phyloP scores from a whole-genome alignment of 2,113 vertebrate genomes.

The Colaptes auratus region DNA sequence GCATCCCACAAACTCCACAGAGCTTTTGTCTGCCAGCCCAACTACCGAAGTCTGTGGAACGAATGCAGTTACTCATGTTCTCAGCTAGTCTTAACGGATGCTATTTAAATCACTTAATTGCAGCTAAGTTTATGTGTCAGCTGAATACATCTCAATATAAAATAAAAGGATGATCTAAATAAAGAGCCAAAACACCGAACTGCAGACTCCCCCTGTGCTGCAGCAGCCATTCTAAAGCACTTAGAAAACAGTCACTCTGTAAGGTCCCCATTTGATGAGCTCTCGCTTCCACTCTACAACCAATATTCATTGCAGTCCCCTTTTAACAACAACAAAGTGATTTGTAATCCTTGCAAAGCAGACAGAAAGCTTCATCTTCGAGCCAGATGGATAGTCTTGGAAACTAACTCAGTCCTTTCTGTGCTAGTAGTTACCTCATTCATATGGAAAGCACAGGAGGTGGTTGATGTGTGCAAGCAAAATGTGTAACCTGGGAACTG shows the following conservation, averaged over 20 bases:
- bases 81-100: neutral
- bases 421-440: no score
- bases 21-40: neutral
- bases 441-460: no score
- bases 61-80: neutral
- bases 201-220: neutral
- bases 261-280: neutral
- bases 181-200: neutral
- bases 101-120: neutral
- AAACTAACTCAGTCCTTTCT: neutral
- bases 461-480: neutral
- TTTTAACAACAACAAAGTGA: neutral
- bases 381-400: constrained; percentile 20
- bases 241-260: neutral
- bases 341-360: constrained; percentile 4
- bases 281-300: neutral
- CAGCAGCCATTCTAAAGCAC: neutral
- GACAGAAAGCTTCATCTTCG: neutral
- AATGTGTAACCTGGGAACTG: neutral
- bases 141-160: neutral
- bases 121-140: neutral
- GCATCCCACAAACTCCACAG: neutral
- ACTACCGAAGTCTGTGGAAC: neutral
- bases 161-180: neutral
- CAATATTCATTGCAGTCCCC: neutral